Evolutionary conservation across 2,797 vertebrate species (phyloP), one percentile per base, ranked within the genome.

Genomic region (Myripristis jacobus): DNA sequence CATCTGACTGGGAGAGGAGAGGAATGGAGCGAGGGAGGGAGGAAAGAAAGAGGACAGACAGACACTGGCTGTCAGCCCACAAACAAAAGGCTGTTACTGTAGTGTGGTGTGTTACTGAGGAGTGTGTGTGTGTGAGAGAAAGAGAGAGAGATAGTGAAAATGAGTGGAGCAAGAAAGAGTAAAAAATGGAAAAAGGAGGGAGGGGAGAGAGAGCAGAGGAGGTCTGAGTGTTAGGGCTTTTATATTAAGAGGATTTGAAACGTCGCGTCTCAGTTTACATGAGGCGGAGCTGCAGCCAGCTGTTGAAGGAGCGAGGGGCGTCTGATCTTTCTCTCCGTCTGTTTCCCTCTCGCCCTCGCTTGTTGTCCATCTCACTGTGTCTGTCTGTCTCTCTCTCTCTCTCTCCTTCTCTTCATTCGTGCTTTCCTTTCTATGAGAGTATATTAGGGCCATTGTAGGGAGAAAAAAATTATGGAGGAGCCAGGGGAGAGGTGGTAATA

Each of bases 261-360:
- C 71, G 68, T 41, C 21, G 3, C 66, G 63, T 79, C 63, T 74
- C 71, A 66, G 55, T 80, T 86, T 86, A 81, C 56, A 74, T 31
- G 21, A 51, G n/a, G 47, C 11, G 34, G 34, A 63, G 2, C 5
- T 34, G 6, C 31, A 65, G 47, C 34, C 79, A 81, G 54, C 51
- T 68, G 70, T 70, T 66, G 1, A 69, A 57, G n/a, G n/a, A n/a
- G n/a, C 29, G 25, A 19, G 13, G 16, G 21, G 48, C 11, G 12
- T 31, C 8, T 11, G 13, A 54, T 27, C 19, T 47, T 18, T 46
- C 18, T 34, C 44, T 43, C 19, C 24, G 18, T 43, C 12, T 43
- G 13, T 58, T 7, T 46, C 16, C 24, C 9, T 27, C 41, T 25
- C 50, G 25, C 50, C n/a, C n/a, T n/a, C n/a, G n/a, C n/a, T n/a